Evolutionary conservation across 2,888 invertebrate species (phyloP).

Genomic region (Drosophila nigricruria): DNA sequence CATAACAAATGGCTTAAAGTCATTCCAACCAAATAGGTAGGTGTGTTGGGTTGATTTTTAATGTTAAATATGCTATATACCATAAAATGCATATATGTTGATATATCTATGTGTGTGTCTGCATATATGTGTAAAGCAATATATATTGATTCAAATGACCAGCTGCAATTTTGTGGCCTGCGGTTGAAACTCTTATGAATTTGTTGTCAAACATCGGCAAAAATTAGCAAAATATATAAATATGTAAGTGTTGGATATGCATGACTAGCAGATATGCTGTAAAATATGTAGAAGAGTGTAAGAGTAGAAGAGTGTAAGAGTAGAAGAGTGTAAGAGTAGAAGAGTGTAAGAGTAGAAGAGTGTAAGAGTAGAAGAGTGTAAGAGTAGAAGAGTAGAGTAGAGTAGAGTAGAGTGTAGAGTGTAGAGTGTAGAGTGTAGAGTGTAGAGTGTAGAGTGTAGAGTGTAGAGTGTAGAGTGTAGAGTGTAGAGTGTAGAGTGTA

Average conservation of each 20-base stretch:
- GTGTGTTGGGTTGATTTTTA: conserved; percentile 38
- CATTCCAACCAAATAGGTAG: conserved; percentile 46
- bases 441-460: too few relatives aligned
- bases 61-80: background rate
- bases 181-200: conserved; percentile 36
- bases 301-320: background rate
- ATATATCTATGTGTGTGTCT: conserved; percentile 2
- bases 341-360: background rate
- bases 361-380: background rate
- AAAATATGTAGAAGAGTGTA: background rate
- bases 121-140: background rate
- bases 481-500: too few relatives aligned
- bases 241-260: background rate
- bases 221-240: background rate
- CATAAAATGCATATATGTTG: conserved; percentile 1
- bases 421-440: too few relatives aligned
- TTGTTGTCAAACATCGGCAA: conserved; percentile 22
- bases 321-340: background rate
- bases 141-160: conserved; percentile 48
- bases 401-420: too few relatives aligned
- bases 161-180: conserved; percentile 52
- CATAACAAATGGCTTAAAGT: conserved; percentile 62
- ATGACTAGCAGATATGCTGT: background rate
- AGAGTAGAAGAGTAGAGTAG: background rate
- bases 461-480: too few relatives aligned